phyloP scores from a whole-genome alignment of 2,888 invertebrate genomes.

The Magallana nippona region DNA sequence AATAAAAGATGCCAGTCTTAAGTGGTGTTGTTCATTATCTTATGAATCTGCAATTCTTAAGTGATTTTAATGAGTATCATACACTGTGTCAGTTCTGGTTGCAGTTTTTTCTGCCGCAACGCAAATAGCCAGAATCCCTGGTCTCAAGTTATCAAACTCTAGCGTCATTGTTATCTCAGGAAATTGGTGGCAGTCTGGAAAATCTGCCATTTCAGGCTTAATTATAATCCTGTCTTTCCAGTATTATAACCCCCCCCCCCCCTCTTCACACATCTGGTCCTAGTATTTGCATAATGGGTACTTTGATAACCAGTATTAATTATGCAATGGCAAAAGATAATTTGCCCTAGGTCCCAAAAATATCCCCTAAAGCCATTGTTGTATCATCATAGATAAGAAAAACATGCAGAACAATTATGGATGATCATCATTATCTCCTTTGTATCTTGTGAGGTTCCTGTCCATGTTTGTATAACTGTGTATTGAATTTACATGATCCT shows the following conservation, averaged over 20 bases:
- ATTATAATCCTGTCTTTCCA: not conserved
- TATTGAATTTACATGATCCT: constrained; percentile 1
- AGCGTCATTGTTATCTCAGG: not conserved
- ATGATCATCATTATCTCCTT: not conserved
- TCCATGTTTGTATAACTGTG: not conserved
- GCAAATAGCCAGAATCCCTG: too few species aligned
- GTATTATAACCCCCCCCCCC: not conserved
- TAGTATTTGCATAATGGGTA: constrained; percentile 17
- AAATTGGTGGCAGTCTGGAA: not conserved
- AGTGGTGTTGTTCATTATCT: too few species aligned
- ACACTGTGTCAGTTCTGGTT: too few species aligned
- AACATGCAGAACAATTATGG: constrained; percentile 6
- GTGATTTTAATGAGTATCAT: too few species aligned
- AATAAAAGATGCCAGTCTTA: too few species aligned
- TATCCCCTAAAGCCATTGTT: not conserved
- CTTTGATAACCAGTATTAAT: constrained; percentile 28
- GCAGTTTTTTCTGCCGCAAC: too few species aligned
- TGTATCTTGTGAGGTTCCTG: not conserved
- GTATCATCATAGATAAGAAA: not conserved
- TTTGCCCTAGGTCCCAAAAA: not conserved
- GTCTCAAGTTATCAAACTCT: not conserved
- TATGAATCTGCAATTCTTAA: too few species aligned
- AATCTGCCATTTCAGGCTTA: not conserved
- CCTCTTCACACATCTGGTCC: not conserved
- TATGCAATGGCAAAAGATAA: constrained; percentile 25